These are phyloP conservation scores for Melinaea menophilus DNA, from an alignment of 2,888 invertebrate species.

Conservation along the genomic window DNA sequence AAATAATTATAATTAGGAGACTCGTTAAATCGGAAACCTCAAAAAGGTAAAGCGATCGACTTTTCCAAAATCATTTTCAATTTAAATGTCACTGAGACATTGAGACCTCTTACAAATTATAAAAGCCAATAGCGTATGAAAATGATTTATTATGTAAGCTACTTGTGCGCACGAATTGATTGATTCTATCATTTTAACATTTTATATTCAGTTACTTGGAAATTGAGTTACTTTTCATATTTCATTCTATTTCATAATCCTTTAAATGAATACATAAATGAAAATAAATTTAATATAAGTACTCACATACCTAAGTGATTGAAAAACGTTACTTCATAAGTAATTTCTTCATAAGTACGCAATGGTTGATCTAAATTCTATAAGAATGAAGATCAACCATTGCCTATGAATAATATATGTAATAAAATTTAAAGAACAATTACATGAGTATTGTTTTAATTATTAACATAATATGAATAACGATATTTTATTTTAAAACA, in stretches of 20 bases:
- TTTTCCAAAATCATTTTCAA: background rate
- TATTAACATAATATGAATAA: too few species aligned
- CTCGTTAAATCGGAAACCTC: background rate
- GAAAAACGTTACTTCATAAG: background rate
- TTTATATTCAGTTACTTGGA: slow-evolving; percentile 1
- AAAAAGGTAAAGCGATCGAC: background rate
- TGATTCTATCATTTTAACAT: background rate
- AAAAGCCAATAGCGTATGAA: slow-evolving; percentile 17
- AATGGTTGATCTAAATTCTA: too few species aligned
- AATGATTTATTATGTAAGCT: slow-evolving; percentile 17
- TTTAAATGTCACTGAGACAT: slow-evolving; percentile 16
- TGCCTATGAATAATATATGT: background rate
- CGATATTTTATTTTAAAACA: background rate
- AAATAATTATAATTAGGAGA: too few species aligned
- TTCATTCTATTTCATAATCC: background rate
- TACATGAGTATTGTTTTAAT: too few species aligned
- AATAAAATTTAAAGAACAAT: too few species aligned
- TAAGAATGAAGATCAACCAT: background rate
- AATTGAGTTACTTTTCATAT: background rate
- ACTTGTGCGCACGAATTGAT: slow-evolving; percentile 7
- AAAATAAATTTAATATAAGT: background rate
- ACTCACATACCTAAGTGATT: background rate
- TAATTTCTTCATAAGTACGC: too few species aligned
- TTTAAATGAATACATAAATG: background rate
- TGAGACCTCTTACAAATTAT: slow-evolving; percentile 16